phyloP scores from a whole-genome alignment of 1,140 invertebrate species.

The Drosophila ficusphila region DNA sequence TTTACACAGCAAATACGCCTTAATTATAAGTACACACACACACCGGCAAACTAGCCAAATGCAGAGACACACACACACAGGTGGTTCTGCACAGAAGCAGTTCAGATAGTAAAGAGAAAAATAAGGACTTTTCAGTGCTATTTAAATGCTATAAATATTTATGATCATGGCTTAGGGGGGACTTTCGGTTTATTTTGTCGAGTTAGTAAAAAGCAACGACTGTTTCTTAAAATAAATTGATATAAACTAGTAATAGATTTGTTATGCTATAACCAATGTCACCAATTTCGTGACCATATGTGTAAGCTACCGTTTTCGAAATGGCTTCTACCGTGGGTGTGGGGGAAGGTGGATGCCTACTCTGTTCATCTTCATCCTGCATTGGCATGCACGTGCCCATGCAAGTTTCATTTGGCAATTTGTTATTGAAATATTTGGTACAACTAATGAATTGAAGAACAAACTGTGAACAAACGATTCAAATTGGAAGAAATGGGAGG shows the following conservation, averaged over 20 bases:
- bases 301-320: background rate
- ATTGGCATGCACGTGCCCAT: background rate
- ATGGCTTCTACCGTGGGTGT: background rate
- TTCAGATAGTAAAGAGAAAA: too few species aligned
- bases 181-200: too few species aligned
- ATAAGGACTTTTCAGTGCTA: too few species aligned
- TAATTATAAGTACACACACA: conserved; percentile 30
- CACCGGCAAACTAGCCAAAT: conserved; percentile 3
- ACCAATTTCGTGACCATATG: background rate
- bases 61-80: background rate
- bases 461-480: conserved; percentile 36
- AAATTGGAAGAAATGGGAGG: too few species aligned
- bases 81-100: background rate
- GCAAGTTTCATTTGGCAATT: conserved; percentile 67
- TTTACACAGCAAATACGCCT: conserved; percentile 27
- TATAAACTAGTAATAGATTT: too few species aligned
- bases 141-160: too few species aligned
- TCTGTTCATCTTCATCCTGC: conserved; percentile 12
- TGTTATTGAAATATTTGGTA: conserved; percentile 70
- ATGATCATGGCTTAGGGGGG: too few species aligned
- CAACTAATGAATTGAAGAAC: conserved; percentile 68
- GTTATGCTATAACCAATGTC: too few species aligned
- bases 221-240: too few species aligned
- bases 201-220: too few species aligned
- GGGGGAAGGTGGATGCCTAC: background rate